Percentiles rank a stretch among this genome's conserved stretches.
phyloP scores from a whole-genome alignment of 2,888 invertebrate genomes.

The Hydropsyche betteni region DNA sequence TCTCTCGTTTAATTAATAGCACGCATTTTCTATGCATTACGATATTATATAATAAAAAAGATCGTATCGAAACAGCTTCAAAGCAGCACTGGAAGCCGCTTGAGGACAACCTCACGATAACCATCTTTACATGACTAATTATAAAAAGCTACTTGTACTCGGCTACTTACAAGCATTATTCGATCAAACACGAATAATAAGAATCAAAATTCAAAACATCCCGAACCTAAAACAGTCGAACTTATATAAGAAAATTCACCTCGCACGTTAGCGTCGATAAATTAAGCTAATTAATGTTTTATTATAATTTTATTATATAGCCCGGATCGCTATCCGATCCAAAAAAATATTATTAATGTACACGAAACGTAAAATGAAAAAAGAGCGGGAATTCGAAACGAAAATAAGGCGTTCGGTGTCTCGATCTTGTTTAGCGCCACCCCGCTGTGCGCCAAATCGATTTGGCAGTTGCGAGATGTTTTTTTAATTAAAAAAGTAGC shows the following conservation, averaged over 20 bases:
- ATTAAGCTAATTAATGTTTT: conserved; percentile 18
- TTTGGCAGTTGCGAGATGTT: conserved; percentile 27
- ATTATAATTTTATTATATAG: conserved; percentile 15
- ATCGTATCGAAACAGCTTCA: background rate
- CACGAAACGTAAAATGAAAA: background rate
- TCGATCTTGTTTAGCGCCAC: conserved; percentile 22
- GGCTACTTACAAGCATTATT: background rate
- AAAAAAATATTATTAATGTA: too few species aligned
- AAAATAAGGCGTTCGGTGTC: background rate
- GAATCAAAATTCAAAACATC: background rate
- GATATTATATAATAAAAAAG: too few species aligned
- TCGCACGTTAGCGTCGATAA: background rate
- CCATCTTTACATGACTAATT: conserved; percentile 44
- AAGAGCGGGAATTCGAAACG: background rate
- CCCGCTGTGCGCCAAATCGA: conserved; percentile 28
- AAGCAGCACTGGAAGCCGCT: background rate
- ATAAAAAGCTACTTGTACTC: conserved; percentile 41
- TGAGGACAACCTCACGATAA: conserved; percentile 18
- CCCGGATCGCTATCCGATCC: too few species aligned
- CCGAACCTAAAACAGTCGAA: background rate
- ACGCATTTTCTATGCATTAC: too few species aligned
- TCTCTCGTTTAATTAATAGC: too few species aligned
- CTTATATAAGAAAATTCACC: too few species aligned
- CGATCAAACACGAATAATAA: too few species aligned
- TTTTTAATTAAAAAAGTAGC: conserved; percentile 11